A percentile compares a stretch with the other conserved stretches of the same genome.
phyloP scores from a whole-genome alignment of 2,888 invertebrate species.

The Corythucha ciliata region DNA sequence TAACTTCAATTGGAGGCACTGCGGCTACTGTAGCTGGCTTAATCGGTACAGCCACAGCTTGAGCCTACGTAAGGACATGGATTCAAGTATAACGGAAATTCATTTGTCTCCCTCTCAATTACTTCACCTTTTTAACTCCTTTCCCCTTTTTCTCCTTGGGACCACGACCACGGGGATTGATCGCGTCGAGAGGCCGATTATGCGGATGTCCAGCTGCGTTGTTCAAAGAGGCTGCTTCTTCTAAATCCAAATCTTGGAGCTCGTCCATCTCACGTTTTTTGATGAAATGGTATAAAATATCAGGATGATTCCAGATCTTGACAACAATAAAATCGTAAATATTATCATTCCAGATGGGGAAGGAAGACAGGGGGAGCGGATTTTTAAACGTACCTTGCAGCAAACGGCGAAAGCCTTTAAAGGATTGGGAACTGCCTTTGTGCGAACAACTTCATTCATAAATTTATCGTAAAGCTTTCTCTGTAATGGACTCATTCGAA shows the following conservation, averaged over 20 bases:
- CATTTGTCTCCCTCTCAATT: no score
- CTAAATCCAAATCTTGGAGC: constrained; percentile 63
- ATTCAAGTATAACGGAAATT: no score
- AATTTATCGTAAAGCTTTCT: constrained; percentile 82
- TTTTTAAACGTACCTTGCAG: constrained; percentile 61
- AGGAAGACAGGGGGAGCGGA: constrained; percentile 13
- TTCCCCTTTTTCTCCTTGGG: constrained; percentile 26
- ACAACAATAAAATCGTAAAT: no score
- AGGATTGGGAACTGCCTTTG: constrained; percentile 83
- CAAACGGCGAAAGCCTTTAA: constrained; percentile 97
- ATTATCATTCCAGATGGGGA: background rate
- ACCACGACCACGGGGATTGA: constrained; percentile 29
- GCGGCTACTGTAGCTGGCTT: constrained; percentile 16
- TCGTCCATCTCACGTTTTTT: constrained; percentile 70
- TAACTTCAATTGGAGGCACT: constrained; percentile 18
- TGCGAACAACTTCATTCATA: constrained; percentile 83
- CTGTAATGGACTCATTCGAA: constrained; percentile 84
- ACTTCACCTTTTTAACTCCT: constrained; percentile 15
- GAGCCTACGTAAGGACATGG: no score
- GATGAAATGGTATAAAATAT: constrained; percentile 78
- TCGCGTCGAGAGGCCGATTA: constrained; percentile 28
- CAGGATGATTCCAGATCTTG: constrained; percentile 94
- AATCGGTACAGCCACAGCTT: constrained; percentile 18
- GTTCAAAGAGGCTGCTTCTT: constrained; percentile 55
- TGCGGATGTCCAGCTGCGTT: no score